phyloP scores from a whole-genome alignment of 1,140 invertebrate genomes.

The Thaumetopoea pityocampa region DNA sequence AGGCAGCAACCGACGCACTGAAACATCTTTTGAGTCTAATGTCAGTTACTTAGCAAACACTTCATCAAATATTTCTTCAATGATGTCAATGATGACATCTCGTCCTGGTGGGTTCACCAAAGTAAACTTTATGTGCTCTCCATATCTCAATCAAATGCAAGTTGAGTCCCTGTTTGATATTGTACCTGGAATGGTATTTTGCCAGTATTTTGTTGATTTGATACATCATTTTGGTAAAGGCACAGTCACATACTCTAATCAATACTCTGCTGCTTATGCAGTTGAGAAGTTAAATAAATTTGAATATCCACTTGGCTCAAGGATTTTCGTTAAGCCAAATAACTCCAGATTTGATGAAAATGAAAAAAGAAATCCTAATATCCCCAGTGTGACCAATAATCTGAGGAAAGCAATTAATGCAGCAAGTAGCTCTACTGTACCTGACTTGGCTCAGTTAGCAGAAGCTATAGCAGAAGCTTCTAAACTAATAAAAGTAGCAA shows the following conservation, averaged over 20 bases:
- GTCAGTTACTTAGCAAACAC: constrained; percentile 34
- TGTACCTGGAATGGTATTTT: constrained; percentile 45
- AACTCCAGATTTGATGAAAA: constrained; percentile 29
- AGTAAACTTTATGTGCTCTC: constrained; percentile 46
- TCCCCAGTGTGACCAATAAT: constrained; percentile 37
- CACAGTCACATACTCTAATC: constrained; percentile 44
- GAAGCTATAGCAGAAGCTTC: constrained; percentile 58
- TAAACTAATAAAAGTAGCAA: constrained; percentile 51
- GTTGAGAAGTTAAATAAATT: constrained; percentile 51
- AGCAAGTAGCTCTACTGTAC: constrained; percentile 28
- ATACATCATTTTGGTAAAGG: constrained; percentile 41
- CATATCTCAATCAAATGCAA: constrained; percentile 37
- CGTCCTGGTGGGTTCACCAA: constrained; percentile 34
- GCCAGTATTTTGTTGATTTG: constrained; percentile 40
- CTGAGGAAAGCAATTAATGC: constrained; percentile 40
- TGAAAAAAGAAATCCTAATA: constrained; percentile 32
- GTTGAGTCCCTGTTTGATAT: constrained; percentile 47
- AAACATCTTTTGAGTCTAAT: constrained; percentile 44
- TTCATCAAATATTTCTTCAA: constrained; percentile 21
- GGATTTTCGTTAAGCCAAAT: constrained; percentile 44
- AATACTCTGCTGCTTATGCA: constrained; percentile 51
- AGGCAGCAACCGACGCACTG: constrained; percentile 25
- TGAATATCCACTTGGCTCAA: constrained; percentile 52
- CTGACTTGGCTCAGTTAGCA: constrained; percentile 49
- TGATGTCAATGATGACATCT: constrained; percentile 44